These are phyloP conservation scores for Coelopa frigida DNA, from an alignment of 1,140 invertebrate species.

Conservation along the genomic window DNA sequence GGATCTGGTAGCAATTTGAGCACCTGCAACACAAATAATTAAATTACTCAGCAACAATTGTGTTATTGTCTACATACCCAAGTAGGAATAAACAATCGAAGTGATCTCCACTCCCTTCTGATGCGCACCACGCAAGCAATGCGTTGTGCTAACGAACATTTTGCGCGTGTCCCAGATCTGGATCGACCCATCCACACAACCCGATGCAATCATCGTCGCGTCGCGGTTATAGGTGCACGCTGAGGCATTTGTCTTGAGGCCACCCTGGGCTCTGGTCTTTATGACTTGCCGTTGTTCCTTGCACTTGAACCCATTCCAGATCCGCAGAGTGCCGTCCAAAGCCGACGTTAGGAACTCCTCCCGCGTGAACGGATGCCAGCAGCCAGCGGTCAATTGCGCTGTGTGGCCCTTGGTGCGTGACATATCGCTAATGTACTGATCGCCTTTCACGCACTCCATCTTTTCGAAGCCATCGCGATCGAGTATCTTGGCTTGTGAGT, in stretches of 20 bases:
- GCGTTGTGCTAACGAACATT: constrained; percentile 71
- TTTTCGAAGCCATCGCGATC: constrained; percentile 95
- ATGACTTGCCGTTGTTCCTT: constrained; percentile 74
- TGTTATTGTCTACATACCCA: too few relatives aligned
- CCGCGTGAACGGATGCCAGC: constrained; percentile 87
- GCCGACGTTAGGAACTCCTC: constrained; percentile 94
- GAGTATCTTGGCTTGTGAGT: constrained; percentile 85
- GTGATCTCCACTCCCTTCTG: constrained; percentile 73
- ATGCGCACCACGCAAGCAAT: constrained; percentile 75
- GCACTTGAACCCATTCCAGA: constrained; percentile 79
- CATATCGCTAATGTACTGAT: constrained; percentile 95
- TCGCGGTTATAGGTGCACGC: constrained; percentile 79
- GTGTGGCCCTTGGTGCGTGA: constrained; percentile 93
- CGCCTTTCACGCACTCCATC: constrained; percentile 91
- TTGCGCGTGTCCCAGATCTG: constrained; percentile 96
- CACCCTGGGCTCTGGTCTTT: constrained; percentile 81
- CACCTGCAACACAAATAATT: constrained; percentile 7
- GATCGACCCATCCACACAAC: constrained; percentile 92
- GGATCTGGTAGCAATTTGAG: constrained; percentile 65
- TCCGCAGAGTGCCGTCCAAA: constrained; percentile 82
- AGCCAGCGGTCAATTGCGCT: constrained; percentile 80
- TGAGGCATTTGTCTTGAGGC: constrained; percentile 82
- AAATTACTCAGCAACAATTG: constrained; percentile 1
- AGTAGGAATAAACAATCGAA: constrained; percentile 81
- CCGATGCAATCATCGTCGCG: constrained; percentile 82